Evolutionary conservation across 2,888 invertebrate species (phyloP), one percentile per base, ranked within the genome.

Genomic region (Cancer borealis): DNA sequence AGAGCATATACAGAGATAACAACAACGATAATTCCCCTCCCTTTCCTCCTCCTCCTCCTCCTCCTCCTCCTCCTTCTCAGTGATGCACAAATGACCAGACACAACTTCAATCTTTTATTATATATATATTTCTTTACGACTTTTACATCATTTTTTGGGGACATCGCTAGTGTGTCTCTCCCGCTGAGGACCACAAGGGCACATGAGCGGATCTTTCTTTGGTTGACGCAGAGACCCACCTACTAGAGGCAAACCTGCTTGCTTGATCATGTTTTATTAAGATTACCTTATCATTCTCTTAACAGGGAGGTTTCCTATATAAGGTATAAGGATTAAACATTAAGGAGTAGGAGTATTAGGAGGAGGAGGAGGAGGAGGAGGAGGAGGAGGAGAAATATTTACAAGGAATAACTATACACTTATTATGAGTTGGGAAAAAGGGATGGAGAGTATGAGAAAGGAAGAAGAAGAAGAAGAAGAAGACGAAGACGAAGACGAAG

Each of bases 241-340:
- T 12, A 10, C 26, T 12, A 10, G 26, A 5, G 30, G 10, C 12
- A 79, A 6, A 30, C 73, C 73, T 73, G 73, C 73, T 26, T 73
- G 8, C 54, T 17, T 54, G 1, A 66, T 6, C 30, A 6, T 79
- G 6, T n/a, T 12, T 30, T 14, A 30, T 79, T 30, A 79, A 2
- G 30, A 30, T 30, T 79, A 73, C 79, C 30, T 66, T 54, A 66
- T 66, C 3, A 66, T 8, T 66, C 17, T 79, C 26, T 30, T 30
- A 79, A 79, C 79, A 79, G 79, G 79, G 79, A 79, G 30, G 30
- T 79, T 79, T 39, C 30, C 79, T 30, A 26, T 79, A 79, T 30
- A 79, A 30, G 79, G 79, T 79, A 26, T 79, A 30, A 79, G 79
- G 79, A 73, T 4, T n/a, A 73, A 73, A 73, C 73, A 73, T 73